Base-by-base conservation (phyloP, 2,888 invertebrate species). In the Eilema depressum region DNA sequence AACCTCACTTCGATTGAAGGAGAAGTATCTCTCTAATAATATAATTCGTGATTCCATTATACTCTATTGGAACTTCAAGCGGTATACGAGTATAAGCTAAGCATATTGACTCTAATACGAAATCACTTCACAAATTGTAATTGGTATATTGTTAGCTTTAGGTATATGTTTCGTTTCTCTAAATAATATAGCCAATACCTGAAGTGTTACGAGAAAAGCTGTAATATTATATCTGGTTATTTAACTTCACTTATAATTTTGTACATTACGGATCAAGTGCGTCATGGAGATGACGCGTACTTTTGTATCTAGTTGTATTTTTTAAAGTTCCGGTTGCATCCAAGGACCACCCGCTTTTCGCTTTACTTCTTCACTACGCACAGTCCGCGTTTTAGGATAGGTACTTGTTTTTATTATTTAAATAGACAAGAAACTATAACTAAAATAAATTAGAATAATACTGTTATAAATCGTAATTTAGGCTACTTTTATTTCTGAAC, bases 21-120 rank as follows among this genome's bases (percentile, higher is more conserved):
- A 25, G 59, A 59, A 28, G 60, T n/a, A 61, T n/a, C 28, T 61
- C 12, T 53, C n/a, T n/a, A n/a, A 53, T 53, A 53, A 53, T n/a
- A 61, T 30, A 30, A 20, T 30, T 61, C 20, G 20, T n/a, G 30
- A 61, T 30, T 61, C 11, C 28, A 28, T 28, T 28, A 20, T 17
- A 20, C 20, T 20, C 28, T 20, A 20, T 60, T 23, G 60, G 61
- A 61, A 61, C 30, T 28, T 3, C 4, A 30, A 61, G 61, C 12
- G 20, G 10, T 30, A 28, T 60, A 30, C 26, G 30, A n/a, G n/a
- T 30, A 23, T 2, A 33, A 17, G n/a, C 30, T n/a, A 30, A 33
- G 33, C 23, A 23, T 62, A 63, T 37, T 37, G 33, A 63, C 61
- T 61, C 30, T n/a, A 59, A 28, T 28, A 30, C 28, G 33, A 61